Evolutionary conservation across 2,113 vertebrate genomes (phyloP).

Genomic region (Nycticryphes semicollaris): DNA sequence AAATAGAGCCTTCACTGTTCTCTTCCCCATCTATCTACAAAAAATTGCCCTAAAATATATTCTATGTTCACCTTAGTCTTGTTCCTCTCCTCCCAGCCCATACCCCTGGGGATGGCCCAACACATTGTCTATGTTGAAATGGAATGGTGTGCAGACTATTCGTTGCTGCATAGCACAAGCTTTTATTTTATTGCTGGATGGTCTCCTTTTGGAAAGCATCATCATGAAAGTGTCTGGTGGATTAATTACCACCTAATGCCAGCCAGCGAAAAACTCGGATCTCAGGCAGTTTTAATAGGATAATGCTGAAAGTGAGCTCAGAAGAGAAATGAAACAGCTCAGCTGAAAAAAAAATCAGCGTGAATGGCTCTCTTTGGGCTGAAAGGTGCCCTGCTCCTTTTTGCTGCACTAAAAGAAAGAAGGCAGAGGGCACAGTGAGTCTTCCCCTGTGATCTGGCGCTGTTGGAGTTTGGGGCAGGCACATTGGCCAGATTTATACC

Average conservation of each 20-base stretch:
- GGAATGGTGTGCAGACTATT: not conserved
- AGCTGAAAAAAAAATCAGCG: slow-evolving; percentile 18
- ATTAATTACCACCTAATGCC: slow-evolving; percentile 27
- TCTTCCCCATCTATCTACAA: not conserved
- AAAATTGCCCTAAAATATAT: not conserved
- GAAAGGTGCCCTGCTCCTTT: not conserved
- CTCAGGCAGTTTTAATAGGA: slow-evolving; percentile 36
- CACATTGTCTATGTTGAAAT: not conserved
- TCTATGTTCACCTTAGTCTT: not conserved
- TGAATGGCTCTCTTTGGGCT: slow-evolving; percentile 13
- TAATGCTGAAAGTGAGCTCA: slow-evolving; percentile 30
- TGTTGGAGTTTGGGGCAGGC: not conserved
- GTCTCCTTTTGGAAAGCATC: slow-evolving; percentile 8
- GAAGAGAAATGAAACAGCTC: slow-evolving; percentile 34
- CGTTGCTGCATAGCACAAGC: not conserved
- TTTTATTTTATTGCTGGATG: slow-evolving; percentile 35
- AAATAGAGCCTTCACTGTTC: not conserved
- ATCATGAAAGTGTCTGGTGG: not conserved
- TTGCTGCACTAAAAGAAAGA: not conserved
- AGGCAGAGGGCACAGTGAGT: not conserved
- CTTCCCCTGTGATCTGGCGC: not conserved
- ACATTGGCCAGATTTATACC: not conserved
- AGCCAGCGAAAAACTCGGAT: slow-evolving; percentile 16
- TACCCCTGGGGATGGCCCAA: not conserved
- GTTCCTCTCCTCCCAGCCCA: not conserved